These are phyloP conservation scores for Cabera pusaria DNA, from an alignment of 2,888 invertebrate species.

Conservation along the genomic window DNA sequence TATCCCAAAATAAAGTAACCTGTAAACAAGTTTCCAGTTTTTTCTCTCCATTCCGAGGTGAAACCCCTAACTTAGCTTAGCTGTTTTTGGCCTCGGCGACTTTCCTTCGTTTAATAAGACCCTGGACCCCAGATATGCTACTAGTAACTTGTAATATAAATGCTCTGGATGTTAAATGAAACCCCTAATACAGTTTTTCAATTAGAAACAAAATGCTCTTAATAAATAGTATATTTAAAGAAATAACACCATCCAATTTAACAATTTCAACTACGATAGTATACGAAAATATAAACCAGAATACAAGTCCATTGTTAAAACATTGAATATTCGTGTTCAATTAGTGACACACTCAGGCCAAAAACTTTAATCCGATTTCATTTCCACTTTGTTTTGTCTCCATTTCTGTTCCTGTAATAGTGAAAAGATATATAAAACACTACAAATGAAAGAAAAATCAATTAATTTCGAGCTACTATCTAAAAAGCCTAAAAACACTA, in stretches of 20 bases:
- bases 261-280: slow-evolving; percentile 32
- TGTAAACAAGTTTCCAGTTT: too few relatives aligned
- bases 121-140: too few relatives aligned
- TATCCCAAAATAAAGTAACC: too few relatives aligned
- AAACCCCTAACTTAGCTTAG: too few relatives aligned
- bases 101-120: too few relatives aligned
- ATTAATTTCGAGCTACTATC: slow-evolving; percentile 1
- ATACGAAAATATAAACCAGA: slow-evolving; percentile 57
- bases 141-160: too few relatives aligned
- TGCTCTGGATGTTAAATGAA: too few relatives aligned
- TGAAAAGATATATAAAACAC: slow-evolving; percentile 28
- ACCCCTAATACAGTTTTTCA: too few relatives aligned
- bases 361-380: slow-evolving; percentile 58
- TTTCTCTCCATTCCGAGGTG: too few relatives aligned
- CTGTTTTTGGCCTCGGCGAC: too few relatives aligned
- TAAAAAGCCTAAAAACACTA: slow-evolving; percentile 2
- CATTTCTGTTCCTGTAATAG: slow-evolving; percentile 78
- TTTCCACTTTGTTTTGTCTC: slow-evolving; percentile 74
- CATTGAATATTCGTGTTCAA: slow-evolving; percentile 16
- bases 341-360: slow-evolving; percentile 30
- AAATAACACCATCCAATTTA: slow-evolving; percentile 56
- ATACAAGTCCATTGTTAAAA: slow-evolving; percentile 30
- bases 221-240: slow-evolving; percentile 62
- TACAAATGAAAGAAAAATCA: neutral
- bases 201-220: slow-evolving; percentile 34